Evolutionary conservation across 2,113 vertebrate genomes (phyloP), one percentile per base, ranked within the genome.

Genomic region (Pagrus major): DNA sequence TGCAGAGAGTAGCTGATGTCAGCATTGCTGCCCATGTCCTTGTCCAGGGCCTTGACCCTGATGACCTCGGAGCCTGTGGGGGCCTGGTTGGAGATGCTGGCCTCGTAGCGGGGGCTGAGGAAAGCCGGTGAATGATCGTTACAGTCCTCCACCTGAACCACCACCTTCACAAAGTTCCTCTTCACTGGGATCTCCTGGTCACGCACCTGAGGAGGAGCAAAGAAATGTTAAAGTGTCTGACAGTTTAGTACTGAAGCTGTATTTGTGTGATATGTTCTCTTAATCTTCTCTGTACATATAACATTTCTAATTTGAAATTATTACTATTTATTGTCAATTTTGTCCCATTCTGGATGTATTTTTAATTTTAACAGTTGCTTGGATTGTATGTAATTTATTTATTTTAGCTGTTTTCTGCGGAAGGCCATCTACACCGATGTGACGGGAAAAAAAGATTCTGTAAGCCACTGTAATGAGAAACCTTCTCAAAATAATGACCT

Each of bases 171-270:
- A 81, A 98, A 98, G 87, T 99, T 98, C 88, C 96, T 94, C 81
- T 98, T 99, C 67, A 97, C 96, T 15, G 97, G 97, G 15, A 99
- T 96, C 88, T 97, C 97, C 87, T 99, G 97, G 88, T 99, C 98
- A 49, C 97, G 94, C 3, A 99, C 98, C 98, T 99, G 81, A 33
- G 63, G 47, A 15, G 54, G 71, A 79, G 68, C 78, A 15, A 25
- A 21, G n/a, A 41, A 1, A 27, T 46, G 9, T 67, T 16, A 4
- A 29, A 10, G 25, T 11, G 21, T 59, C 31, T 29, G 37, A 37
- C 5, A 44, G 42, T 18, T 44, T 18, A 44, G 16, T 20, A 20
- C 20, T 46, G 44, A 6, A 8, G 44, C 44, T 47, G 42, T 20
- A 46, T 20, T 46, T 46, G 1, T 46, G 18, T 46, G 16, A 1